Evolutionary conservation across 2,888 invertebrate species (phyloP).

Genomic region (Nycteola revayana): DNA sequence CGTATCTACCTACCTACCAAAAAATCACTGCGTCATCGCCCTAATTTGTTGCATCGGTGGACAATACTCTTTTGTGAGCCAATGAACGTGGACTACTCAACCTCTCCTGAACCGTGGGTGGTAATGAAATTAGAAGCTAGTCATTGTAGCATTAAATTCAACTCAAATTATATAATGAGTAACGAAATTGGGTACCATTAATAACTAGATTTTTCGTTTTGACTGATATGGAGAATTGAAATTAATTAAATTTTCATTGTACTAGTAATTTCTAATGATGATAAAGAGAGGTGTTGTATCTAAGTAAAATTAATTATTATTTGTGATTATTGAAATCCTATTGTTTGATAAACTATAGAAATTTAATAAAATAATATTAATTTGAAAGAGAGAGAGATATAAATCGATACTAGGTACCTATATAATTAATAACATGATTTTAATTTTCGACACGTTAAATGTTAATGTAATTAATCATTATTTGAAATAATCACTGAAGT

Average conservation of each 20-base stretch:
- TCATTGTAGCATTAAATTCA: conserved; percentile 75
- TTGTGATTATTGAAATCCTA: not conserved
- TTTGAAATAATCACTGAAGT: too few species aligned
- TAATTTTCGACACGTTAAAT: too few species aligned
- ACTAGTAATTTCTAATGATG: not conserved
- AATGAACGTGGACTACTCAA: conserved; percentile 29
- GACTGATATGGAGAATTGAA: conserved; percentile 14
- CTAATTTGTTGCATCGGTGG: conserved; percentile 65
- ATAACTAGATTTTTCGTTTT: conserved; percentile 42
- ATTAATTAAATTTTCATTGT: conserved; percentile 25
- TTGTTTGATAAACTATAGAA: too few species aligned
- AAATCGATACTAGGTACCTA: too few species aligned
- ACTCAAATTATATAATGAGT: conserved; percentile 62
- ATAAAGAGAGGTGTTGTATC: too few species aligned
- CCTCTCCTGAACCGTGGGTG: conserved; percentile 55
- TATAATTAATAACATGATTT: too few species aligned
- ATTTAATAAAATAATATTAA: too few species aligned
- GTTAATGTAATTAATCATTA: too few species aligned
- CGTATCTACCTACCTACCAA: conserved; percentile 35
- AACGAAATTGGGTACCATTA: conserved; percentile 47
- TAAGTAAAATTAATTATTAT: too few species aligned
- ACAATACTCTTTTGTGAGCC: conserved; percentile 60
- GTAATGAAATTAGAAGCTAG: conserved; percentile 72
- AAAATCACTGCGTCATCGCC: conserved; percentile 56
- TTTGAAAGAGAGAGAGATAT: too few species aligned